phyloP scores from a whole-genome alignment of 2,888 invertebrate species.

The Drosophila neutralis region DNA sequence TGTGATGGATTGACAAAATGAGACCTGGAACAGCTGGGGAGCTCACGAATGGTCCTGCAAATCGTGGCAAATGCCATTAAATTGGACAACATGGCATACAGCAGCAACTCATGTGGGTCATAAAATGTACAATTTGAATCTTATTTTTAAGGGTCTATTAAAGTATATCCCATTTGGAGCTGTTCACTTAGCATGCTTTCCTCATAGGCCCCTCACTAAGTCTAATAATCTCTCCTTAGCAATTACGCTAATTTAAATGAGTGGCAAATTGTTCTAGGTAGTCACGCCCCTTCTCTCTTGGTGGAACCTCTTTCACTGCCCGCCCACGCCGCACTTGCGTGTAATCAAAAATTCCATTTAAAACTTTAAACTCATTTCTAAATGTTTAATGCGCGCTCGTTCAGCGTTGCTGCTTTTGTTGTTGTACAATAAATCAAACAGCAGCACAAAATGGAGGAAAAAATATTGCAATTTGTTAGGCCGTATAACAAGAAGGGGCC shows the following conservation, averaged over 20 bases:
- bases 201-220: constrained; percentile 10
- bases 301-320: background rate
- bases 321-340: constrained; percentile 2
- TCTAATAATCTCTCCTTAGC: constrained; percentile 40
- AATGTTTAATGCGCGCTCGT: constrained; percentile 75
- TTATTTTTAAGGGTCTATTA: background rate
- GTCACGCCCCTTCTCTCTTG: too few relatives aligned
- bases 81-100: background rate
- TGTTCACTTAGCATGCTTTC: background rate
- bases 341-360: constrained; percentile 77
- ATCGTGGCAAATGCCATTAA: constrained; percentile 4
- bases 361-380: constrained; percentile 80
- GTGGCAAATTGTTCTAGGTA: constrained; percentile 50
- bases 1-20: constrained; percentile 61
- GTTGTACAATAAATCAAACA: constrained; percentile 71
- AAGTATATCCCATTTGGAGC: background rate
- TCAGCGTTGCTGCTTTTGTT: constrained; percentile 36
- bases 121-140: constrained; percentile 3
- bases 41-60: constrained; percentile 17
- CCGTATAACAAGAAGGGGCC: constrained; percentile 36
- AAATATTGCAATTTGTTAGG: constrained; percentile 74
- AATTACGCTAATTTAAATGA: constrained; percentile 58
- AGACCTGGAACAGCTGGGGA: constrained; percentile 16
- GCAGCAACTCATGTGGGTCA: constrained; percentile 1
- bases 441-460: constrained; percentile 25